Percentiles rank a stretch among this genome's conserved stretches.
These are phyloP conservation scores for Globodera rostochiensis DNA, from an alignment of 1,140 invertebrate species.

Conservation along the genomic window DNA sequence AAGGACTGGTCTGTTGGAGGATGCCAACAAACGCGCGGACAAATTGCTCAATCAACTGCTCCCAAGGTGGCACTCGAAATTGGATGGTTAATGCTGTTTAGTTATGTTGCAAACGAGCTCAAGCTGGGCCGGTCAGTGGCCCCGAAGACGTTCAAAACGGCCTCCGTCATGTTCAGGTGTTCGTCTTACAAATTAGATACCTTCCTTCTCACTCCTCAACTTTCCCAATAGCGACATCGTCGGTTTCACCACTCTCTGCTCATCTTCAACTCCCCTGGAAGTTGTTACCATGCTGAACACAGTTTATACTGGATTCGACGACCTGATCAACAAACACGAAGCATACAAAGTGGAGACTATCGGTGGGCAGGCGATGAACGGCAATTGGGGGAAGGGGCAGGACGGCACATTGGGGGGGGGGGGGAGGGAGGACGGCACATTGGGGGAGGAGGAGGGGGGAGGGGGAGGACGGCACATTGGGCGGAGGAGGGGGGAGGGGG, in stretches of 20 bases:
- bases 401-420: no score
- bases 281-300: constrained; percentile 63
- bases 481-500: not conserved
- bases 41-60: constrained; percentile 61
- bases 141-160: constrained; percentile 67
- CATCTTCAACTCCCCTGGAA: constrained; percentile 66
- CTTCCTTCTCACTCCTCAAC: not conserved
- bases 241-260: constrained; percentile 76
- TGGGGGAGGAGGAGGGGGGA: not conserved
- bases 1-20: constrained; percentile 74
- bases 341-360: constrained; percentile 66
- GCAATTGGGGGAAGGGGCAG: no score
- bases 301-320: constrained; percentile 67
- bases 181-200: not conserved
- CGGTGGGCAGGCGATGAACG: constrained; percentile 16
- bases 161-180: constrained; percentile 81
- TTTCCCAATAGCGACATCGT: constrained; percentile 76
- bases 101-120: constrained; percentile 63
- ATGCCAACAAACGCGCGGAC: constrained; percentile 62
- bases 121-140: constrained; percentile 61
- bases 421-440: no score
- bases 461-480: not conserved
- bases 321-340: constrained; percentile 63
- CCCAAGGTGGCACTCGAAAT: constrained; percentile 34
- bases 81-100: constrained; percentile 13